phyloP scores from a whole-genome alignment of 2,888 invertebrate genomes.

The Eurytoma adleriae region DNA sequence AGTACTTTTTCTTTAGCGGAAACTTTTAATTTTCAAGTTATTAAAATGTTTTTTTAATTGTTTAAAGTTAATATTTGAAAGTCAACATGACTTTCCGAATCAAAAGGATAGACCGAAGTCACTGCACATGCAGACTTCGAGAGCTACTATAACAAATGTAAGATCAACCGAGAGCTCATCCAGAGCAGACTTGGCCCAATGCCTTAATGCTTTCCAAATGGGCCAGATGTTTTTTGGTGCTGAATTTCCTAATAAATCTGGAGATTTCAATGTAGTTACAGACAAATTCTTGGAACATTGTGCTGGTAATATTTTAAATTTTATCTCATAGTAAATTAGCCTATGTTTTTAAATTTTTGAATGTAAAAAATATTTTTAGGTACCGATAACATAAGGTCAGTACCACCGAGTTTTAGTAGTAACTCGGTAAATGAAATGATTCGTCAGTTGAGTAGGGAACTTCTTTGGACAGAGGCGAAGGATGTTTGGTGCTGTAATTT shows the following conservation, averaged over 20 bases:
- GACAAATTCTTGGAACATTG: conserved; percentile 89
- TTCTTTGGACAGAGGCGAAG: conserved; percentile 90
- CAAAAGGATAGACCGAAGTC: conserved; percentile 93
- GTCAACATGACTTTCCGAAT: conserved; percentile 84
- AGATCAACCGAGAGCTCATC: conserved; percentile 82
- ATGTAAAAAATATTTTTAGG: conserved; percentile 65
- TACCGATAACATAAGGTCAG: conserved; percentile 67
- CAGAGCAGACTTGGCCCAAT: conserved; percentile 87
- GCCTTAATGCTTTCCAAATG: conserved; percentile 86
- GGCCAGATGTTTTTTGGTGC: conserved; percentile 85
- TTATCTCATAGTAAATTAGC: too few relatives aligned
- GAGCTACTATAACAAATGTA: conserved; percentile 85
- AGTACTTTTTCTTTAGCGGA: conserved; percentile 60
- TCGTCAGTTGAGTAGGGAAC: conserved; percentile 75
- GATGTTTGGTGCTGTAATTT: conserved; percentile 92
- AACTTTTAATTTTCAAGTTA: not conserved
- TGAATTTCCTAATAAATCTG: conserved; percentile 85
- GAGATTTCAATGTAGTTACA: conserved; percentile 87
- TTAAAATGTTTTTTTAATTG: conserved; percentile 18
- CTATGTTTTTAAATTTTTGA: too few relatives aligned
- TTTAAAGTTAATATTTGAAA: conserved; percentile 86
- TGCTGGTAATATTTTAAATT: conserved; percentile 70
- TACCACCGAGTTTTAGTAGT: conserved; percentile 69
- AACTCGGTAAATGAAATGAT: conserved; percentile 79
- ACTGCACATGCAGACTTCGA: conserved; percentile 89